These are phyloP conservation scores for Etheostoma perlongum DNA, from an alignment of 2,797 vertebrate genomes.

Conservation along the genomic window DNA sequence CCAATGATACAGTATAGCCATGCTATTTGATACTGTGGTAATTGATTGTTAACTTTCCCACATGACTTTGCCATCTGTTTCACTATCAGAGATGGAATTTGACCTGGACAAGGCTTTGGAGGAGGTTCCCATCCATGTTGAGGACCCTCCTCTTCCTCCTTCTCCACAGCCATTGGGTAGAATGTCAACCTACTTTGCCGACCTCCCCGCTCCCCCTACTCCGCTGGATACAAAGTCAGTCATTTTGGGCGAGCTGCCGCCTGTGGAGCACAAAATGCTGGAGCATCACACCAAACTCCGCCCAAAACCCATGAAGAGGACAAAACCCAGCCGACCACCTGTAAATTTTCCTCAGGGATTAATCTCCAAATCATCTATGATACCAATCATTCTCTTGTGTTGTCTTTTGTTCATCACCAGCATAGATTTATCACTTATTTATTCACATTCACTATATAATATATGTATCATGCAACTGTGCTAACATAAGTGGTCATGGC, in stretches of 20 bases:
- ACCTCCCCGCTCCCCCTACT: constrained; percentile 82
- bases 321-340: constrained; percentile 86
- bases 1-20: no score
- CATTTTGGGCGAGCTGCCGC: constrained; percentile 87
- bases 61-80: neutral
- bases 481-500: no score
- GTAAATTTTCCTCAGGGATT: constrained; percentile 78
- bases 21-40: no score
- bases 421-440: neutral
- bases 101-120: constrained; percentile 96
- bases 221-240: constrained; percentile 75
- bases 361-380: neutral
- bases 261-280: constrained; percentile 87
- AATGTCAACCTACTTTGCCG: constrained; percentile 81
- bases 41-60: neutral
- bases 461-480: neutral
- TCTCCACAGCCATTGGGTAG: constrained; percentile 76
- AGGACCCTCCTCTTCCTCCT: constrained; percentile 86
- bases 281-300: constrained; percentile 93
- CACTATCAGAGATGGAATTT: constrained; percentile 93
- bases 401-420: neutral
- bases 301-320: constrained; percentile 91
- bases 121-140: constrained; percentile 93
- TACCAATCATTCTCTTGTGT: neutral
- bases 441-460: neutral